Evolutionary conservation across 1,140 invertebrate genomes (phyloP).

Genomic region (Sinella curviseta): DNA sequence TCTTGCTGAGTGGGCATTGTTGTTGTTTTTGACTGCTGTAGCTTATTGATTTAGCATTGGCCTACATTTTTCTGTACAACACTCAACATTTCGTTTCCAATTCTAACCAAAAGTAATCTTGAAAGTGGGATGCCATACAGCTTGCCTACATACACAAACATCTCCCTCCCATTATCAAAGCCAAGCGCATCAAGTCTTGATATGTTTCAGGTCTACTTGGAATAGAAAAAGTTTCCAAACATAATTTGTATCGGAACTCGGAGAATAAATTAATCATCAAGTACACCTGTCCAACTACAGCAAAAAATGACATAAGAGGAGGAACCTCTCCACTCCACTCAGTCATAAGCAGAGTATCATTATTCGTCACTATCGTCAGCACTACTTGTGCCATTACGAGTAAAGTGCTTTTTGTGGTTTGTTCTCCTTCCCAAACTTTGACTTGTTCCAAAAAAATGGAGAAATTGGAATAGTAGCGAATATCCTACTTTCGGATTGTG

Average conservation of each 20-base stretch:
- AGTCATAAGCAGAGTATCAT: neutral
- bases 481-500: neutral
- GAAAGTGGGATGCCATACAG: neutral
- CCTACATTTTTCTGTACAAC: neutral
- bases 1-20: no score
- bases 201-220: neutral
- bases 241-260: neutral
- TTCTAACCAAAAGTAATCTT: neutral
- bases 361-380: no score
- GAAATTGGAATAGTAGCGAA: neutral
- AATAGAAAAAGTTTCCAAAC: neutral
- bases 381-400: no score
- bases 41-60: conserved; percentile 4
- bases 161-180: neutral
- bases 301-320: neutral
- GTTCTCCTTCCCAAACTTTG: neutral
- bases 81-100: neutral
- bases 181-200: neutral
- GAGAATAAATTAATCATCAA: neutral
- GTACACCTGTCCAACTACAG: neutral
- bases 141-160: neutral
- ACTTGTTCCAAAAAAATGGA: neutral
- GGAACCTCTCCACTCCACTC: neutral
- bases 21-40: no score
- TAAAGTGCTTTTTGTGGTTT: neutral